Percentiles rank a stretch among this genome's conserved stretches.
Evolutionary conservation across 2,888 invertebrate genomes (phyloP).

Genomic region (Sphinx pinastri): DNA sequence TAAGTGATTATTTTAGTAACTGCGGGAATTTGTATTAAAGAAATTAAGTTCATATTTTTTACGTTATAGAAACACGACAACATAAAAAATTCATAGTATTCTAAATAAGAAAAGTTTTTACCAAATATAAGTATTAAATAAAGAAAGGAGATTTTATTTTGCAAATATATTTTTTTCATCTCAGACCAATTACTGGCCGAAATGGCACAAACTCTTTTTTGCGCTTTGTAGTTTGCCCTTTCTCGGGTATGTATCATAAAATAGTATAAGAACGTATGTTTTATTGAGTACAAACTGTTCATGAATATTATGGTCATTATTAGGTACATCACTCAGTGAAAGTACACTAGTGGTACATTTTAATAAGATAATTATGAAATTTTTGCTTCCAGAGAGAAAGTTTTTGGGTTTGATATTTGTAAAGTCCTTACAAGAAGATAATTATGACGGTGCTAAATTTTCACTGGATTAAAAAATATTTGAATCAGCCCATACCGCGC

Average conservation of each 20-base stretch:
- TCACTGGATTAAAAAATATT: constrained; percentile 26
- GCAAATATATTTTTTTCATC: no score
- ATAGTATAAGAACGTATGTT: constrained; percentile 5
- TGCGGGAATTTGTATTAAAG: no score
- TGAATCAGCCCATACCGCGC: constrained; percentile 33
- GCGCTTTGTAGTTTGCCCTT: no score
- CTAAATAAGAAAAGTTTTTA: no score
- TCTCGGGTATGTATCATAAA: background rate
- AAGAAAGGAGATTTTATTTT: no score
- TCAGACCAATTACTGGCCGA: no score
- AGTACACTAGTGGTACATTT: constrained; percentile 12
- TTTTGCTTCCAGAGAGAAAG: background rate
- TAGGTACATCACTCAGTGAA: constrained; percentile 25
- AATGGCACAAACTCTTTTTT: no score
- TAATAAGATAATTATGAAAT: constrained; percentile 9
- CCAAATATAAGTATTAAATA: no score
- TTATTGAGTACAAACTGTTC: constrained; percentile 7
- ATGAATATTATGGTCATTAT: constrained; percentile 22
- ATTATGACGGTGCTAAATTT: constrained; percentile 21
- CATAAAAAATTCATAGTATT: no score
- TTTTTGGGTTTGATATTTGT: background rate
- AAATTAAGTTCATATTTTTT: no score
- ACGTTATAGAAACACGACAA: no score
- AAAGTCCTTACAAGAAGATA: background rate
- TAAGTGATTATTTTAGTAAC: background rate